A percentile compares a stretch with the other conserved stretches of the same genome.
phyloP scores from a whole-genome alignment of 2,113 vertebrate genomes.

The Felis chaus region DNA sequence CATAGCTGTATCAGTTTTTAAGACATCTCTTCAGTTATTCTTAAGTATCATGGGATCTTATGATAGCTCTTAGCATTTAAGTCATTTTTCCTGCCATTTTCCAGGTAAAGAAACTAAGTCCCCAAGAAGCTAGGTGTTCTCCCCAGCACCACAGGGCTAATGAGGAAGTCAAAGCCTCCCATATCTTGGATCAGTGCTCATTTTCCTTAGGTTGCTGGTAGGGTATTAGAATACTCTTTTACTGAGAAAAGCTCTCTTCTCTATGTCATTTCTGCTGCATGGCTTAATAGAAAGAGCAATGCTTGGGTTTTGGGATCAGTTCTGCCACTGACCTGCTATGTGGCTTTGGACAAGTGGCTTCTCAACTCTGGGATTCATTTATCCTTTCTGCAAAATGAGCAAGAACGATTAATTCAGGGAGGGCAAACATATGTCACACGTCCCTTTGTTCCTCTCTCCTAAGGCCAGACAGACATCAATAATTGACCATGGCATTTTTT shows the following conservation, averaged over 20 bases:
- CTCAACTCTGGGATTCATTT: not conserved
- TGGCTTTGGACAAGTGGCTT: slow-evolving; percentile 42
- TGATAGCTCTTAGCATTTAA: not conserved
- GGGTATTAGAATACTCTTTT: not conserved
- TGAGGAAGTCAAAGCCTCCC: not conserved
- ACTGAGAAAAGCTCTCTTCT: not conserved
- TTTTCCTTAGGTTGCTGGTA: not conserved
- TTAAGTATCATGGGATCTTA: not conserved
- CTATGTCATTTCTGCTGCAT: not conserved
- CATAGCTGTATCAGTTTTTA: not conserved
- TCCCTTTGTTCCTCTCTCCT: not conserved
- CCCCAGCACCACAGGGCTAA: not conserved
- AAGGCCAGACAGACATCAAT: not conserved
- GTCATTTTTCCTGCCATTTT: not conserved
- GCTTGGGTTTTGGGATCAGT: not conserved
- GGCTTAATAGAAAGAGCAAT: not conserved
- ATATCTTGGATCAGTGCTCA: not conserved
- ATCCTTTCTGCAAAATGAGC: slow-evolving; percentile 14
- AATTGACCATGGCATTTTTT: not conserved
- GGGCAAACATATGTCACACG: not conserved
- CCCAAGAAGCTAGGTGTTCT: not conserved
- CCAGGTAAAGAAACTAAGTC: not conserved
- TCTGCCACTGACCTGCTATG: not conserved
- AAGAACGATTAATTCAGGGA: slow-evolving; percentile 13
- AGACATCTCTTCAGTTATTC: not conserved